Base-by-base conservation (phyloP, 1,140 invertebrate genomes). In the Drosophila arizonae region DNA sequence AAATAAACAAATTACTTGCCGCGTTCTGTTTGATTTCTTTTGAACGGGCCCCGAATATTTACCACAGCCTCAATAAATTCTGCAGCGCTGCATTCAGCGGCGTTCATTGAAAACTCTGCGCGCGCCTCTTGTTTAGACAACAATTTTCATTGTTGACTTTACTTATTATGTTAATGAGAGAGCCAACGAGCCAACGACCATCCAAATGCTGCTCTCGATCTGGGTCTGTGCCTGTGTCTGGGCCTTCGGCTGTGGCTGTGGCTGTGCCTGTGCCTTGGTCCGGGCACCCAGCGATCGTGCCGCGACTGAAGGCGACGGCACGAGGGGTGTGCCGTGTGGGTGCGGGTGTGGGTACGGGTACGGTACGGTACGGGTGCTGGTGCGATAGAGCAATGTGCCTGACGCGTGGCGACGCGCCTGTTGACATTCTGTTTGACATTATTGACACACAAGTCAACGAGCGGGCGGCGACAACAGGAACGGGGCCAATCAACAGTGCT, bases 121-220 rank as follows among this genome's bases (percentile, higher is more conserved):
- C 71, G 68, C 55, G 75, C 79, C 72, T 74, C 84, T 87, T 87
- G 84, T 88, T 87, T 87, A 87, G 84, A 87, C 84, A 87, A 87
- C 84, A 87, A 87, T 87, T 87, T 87, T 72, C 82, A 86, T 86
- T 86, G 82, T 86, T 86, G 82, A 86, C 82, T 87, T 87, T 86
- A 87, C 82, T 86, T 86, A 84, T 86, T 86, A 86, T 86, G 82
- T 86, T 86, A 86, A 86, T 86, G 84, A 86, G 82, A 79, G 80
- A 54, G 65, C 51, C 43, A 17, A 17, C 43, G 43, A 45, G 43
- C 43, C n/a, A 39, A 52, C 65, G 43, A 63, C 77, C 60, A 63
- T 46, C 58, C 52, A 30, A 41, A 51, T 10, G 28, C 17, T 48
- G 17, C 43, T 51, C 50, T 56, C 45, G 57, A 51, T 67, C 30